Conservation (phyloP, 2,113 vertebrate genomes). For the Lagenorhynchus albirostris region DNA sequence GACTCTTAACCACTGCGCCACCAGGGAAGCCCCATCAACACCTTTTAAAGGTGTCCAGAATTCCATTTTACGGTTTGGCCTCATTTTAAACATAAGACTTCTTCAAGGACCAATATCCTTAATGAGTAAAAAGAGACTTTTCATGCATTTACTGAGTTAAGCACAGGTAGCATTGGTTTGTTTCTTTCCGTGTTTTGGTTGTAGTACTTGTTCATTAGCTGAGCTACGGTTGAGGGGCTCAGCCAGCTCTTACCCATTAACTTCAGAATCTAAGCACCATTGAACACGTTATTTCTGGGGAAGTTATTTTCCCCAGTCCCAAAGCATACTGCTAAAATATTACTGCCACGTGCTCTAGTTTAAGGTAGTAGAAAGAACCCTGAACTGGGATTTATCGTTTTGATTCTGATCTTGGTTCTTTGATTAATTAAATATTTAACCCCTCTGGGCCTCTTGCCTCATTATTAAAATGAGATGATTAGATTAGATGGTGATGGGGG, state of each 20-base stretch:
- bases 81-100: not conserved
- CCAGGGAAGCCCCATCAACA: not conserved
- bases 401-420: slow-evolving; percentile 40
- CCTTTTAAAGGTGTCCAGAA: not conserved
- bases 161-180: not conserved
- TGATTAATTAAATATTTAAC: slow-evolving; percentile 18
- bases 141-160: not conserved
- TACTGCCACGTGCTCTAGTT: not conserved
- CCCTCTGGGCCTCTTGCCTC: not conserved
- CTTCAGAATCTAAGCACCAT: not conserved
- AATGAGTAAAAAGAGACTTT: not conserved
- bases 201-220: not conserved
- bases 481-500: not conserved
- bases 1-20: too few species aligned
- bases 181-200: not conserved
- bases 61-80: not conserved
- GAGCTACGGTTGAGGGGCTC: not conserved
- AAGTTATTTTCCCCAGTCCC: not conserved
- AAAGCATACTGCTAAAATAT: not conserved
- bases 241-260: not conserved
- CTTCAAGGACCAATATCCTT: not conserved
- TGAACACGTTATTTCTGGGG: not conserved
- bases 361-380: not conserved
- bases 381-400: not conserved
- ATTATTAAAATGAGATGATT: slow-evolving; percentile 32